Evolutionary conservation across 2,113 vertebrate species (phyloP), one percentile per base, ranked within the genome.

Genomic region (Eretmochelys imbricata): DNA sequence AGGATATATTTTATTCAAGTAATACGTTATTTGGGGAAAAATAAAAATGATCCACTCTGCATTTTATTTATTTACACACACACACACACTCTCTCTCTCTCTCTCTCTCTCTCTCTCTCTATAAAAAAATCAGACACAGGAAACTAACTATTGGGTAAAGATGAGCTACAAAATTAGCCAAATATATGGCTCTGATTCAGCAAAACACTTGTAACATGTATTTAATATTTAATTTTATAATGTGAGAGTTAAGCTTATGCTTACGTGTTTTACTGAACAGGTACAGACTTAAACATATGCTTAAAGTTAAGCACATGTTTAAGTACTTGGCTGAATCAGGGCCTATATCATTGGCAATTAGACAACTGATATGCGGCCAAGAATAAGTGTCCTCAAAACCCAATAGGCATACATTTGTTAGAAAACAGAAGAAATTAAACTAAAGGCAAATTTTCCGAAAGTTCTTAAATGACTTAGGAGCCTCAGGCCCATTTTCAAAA

Each of bases 21-120:
- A 89, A 89, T 82, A 97, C 94, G 95, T 88, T 95, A 92, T 91
- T 94, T 94, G 85, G 31, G 48, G 91, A 91, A 89, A 97, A 97
- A 86, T 7, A 93, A 91, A 35, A 85, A 48, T 22, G 35, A 38
- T 38, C n/a, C 16, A 22, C 35, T 69, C 65, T 72, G 35, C 65
- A 20, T 72, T 72, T 72, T 10, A n/a, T 72, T 10, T 38, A 72
- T 17, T n/a, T n/a, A n/a, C 6, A n/a, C 6, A 9, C 16, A n/a
- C 35, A 20, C 38, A 42, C n/a, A n/a, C n/a, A n/a, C 38, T 42
- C 38, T 42, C 38, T 42, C 38, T 42, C 38, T 42, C 38, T 42
- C 38, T 42, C 3, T 3, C 38, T 42, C 38, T 42, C 38, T 42
- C 38, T 42, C 38, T 42, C 38, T 42, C 38, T 42, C 3, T 3